Base-by-base conservation (phyloP, 2,113 vertebrate species). In the Vulpes ferrilata region DNA sequence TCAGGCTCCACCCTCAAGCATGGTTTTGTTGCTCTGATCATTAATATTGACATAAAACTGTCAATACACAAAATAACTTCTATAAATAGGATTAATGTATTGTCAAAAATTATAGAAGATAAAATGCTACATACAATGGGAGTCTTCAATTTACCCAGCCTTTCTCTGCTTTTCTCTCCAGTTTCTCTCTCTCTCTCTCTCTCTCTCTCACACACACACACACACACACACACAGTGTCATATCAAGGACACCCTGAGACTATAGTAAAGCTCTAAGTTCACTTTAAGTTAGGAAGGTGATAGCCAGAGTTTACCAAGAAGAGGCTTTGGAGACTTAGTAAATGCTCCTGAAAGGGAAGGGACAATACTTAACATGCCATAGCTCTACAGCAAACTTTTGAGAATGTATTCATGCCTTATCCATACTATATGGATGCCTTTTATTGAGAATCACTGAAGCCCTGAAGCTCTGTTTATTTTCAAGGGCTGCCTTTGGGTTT, bases 51-150 rank as follows among this genome's bases (percentile, higher is more conserved):
- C 38, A 57, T 57, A 38, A 30, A 90, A 13, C n/a, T 10, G 38
- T 96, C 90, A 79, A 79, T 79, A 93, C 16, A 93, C 35, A 96
- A 11, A 32, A 38, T 95, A 82, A n/a, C 60, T 86, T 91, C 53
- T 91, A 81, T 60, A 96, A 93, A 91, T 85, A 90, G 35, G 6
- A 86, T 96, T 48, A 81, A 62, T 79, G 27, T 20, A 88, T 64
- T 91, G 23, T 48, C 53, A 86, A 85, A 92, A 89, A 60, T 92
- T 55, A 38, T 87, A 7, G 48, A 96, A 95, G 51, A 67, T 35
- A 96, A 85, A 96, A 69, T 84, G 22, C 35, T 92, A 12, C 2
- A 32, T 55, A 43, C n/a, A 57, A 30, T n/a, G 12, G 53, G 25
- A 79, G 20, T 83, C 17, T 95, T 76, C 74, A 93, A 17, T 60